phyloP scores from a whole-genome alignment of 2,797 vertebrate species.

The Harpagifer antarcticus region DNA sequence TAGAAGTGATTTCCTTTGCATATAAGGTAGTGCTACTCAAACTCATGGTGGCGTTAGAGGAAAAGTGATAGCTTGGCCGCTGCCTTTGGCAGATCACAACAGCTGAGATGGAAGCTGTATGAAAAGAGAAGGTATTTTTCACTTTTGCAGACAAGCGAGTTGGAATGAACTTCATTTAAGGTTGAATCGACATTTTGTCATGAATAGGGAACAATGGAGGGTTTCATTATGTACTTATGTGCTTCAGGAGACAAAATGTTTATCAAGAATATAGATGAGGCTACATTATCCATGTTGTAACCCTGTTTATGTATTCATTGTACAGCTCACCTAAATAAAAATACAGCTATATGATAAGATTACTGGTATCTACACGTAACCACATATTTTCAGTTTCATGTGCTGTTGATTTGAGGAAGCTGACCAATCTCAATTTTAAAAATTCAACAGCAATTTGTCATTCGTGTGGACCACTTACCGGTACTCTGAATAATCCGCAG shows the following conservation, averaged over 20 bases:
- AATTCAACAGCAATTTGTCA: slow-evolving; percentile 8
- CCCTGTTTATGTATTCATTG: background rate
- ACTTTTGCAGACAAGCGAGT: background rate
- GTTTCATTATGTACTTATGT: background rate
- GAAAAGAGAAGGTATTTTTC: background rate
- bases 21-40: background rate
- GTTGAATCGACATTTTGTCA: slow-evolving; percentile 3
- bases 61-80: background rate
- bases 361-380: background rate
- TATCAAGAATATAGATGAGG: background rate
- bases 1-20: too few relatives aligned
- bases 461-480: background rate
- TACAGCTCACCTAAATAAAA: background rate
- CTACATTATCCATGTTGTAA: background rate
- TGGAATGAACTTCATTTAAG: background rate
- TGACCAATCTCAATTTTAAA: background rate
- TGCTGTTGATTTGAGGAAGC: background rate
- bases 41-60: background rate
- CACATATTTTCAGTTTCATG: slow-evolving; percentile 4
- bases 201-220: background rate
- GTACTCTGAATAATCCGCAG: background rate
- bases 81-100: background rate
- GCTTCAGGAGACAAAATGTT: background rate
- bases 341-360: background rate
- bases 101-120: background rate